Evolutionary conservation across 2,888 invertebrate genomes (phyloP).

Genomic region (Macrosiphum euphorbiae): DNA sequence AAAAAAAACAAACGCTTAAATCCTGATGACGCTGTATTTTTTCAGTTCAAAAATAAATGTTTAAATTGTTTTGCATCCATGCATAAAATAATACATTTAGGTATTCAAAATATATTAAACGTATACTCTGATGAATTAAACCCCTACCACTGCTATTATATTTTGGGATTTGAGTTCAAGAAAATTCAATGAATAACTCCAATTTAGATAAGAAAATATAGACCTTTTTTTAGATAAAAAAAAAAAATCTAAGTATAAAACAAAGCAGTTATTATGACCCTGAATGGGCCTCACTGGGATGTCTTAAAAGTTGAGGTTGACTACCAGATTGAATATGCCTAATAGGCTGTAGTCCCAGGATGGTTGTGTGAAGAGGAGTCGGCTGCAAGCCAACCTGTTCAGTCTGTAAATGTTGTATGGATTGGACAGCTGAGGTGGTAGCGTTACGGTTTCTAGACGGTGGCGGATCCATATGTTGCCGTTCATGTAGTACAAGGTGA

Average conservation of each 20-base stretch:
- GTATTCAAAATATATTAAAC: constrained; percentile 28
- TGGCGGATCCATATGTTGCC: constrained; percentile 81
- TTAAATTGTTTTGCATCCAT: background rate
- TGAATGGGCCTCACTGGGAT: constrained; percentile 60
- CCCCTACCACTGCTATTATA: background rate
- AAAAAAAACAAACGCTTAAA: constrained; percentile 8
- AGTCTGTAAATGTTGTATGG: constrained; percentile 61
- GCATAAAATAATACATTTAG: constrained; percentile 48
- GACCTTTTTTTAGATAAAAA: background rate
- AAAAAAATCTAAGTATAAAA: constrained; percentile 4
- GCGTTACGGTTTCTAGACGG: constrained; percentile 61
- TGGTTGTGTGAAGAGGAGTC: constrained; percentile 53
- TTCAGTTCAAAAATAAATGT: constrained; percentile 29
- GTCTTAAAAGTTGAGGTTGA: constrained; percentile 61
- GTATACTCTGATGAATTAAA: constrained; percentile 15
- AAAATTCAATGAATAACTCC: constrained; percentile 22
- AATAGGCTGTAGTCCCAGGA: constrained; percentile 59
- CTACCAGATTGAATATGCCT: constrained; percentile 60
- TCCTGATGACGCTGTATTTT: background rate
- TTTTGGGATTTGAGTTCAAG: background rate
- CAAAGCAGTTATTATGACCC: constrained; percentile 58
- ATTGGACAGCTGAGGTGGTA: constrained; percentile 59
- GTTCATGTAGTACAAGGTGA: constrained; percentile 84
- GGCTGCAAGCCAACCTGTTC: constrained; percentile 57
- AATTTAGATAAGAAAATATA: constrained; percentile 13